phyloP scores from a whole-genome alignment of 2,888 invertebrate species.

The Pristionchus mayeri region DNA sequence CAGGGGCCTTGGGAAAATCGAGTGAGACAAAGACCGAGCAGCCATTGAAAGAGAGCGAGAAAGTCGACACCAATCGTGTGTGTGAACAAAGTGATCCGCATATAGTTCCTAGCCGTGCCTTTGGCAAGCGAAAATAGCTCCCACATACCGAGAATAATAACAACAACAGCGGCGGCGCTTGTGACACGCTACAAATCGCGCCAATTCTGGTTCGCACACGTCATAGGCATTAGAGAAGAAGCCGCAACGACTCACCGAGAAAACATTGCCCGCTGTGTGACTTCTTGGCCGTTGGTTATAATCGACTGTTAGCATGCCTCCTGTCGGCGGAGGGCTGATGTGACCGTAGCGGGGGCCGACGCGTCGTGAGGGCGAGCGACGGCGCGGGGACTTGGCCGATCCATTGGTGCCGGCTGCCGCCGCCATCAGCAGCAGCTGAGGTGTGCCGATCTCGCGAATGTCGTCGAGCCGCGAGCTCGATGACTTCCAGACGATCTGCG shows the following conservation, averaged over 20 bases:
- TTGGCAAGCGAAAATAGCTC: neutral
- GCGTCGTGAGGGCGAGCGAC: constrained; percentile 37
- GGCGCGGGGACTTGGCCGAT: neutral
- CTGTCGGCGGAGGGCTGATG: constrained; percentile 51
- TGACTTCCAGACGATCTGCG: constrained; percentile 50
- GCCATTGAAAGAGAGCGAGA: no score
- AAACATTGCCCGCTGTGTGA: constrained; percentile 39
- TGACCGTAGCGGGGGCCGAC: constrained; percentile 57
- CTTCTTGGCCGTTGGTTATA: constrained; percentile 15
- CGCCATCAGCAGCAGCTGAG: neutral
- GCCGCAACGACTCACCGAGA: constrained; percentile 27
- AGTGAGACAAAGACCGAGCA: neutral
- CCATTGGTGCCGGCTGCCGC: neutral
- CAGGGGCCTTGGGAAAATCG: neutral
- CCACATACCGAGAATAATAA: no score
- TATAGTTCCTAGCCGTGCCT: neutral
- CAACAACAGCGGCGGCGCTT: neutral
- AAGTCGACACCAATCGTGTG: no score
- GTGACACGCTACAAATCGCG: constrained; percentile 24
- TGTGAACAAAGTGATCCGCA: no score
- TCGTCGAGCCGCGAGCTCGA: constrained; percentile 46
- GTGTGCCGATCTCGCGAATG: constrained; percentile 30
- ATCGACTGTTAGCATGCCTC: constrained; percentile 39
- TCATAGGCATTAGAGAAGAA: neutral
- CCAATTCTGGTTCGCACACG: neutral